A percentile compares a stretch with the other conserved stretches of the same genome.
These are phyloP conservation scores for Taeniopygia guttata DNA, from an alignment of 2,797 vertebrate genomes.

Conservation along the genomic window DNA sequence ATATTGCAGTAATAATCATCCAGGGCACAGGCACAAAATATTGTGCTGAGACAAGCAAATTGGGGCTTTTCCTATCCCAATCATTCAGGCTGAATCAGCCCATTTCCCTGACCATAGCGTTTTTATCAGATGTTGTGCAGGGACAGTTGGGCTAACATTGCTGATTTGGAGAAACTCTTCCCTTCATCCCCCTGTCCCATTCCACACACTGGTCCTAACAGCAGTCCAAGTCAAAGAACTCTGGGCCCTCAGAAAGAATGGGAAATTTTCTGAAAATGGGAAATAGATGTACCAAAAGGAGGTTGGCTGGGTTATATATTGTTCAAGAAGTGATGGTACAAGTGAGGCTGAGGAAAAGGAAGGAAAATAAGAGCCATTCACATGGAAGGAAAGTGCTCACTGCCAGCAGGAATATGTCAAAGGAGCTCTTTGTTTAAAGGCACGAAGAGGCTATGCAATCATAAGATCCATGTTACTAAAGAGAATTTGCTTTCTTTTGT, in stretches of 20 bases:
- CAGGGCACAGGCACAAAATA: background rate
- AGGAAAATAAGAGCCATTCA: background rate
- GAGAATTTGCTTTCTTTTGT: background rate
- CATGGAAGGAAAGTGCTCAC: background rate
- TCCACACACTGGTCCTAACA: background rate
- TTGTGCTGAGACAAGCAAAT: background rate
- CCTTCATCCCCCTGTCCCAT: accelerated
- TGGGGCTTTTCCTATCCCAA: background rate
- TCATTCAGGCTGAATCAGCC: background rate
- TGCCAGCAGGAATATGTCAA: background rate
- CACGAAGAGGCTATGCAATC: background rate
- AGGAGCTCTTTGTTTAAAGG: background rate
- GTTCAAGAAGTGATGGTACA: background rate
- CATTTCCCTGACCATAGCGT: background rate
- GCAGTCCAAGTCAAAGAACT: background rate
- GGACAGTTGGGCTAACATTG: background rate
- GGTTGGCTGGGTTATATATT: background rate
- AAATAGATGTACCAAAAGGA: background rate
- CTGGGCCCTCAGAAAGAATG: background rate
- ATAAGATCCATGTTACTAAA: background rate
- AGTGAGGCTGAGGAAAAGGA: background rate
- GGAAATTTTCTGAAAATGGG: background rate
- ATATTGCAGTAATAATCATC: background rate
- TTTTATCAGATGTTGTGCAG: background rate
- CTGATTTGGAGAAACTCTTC: background rate